phyloP scores from a whole-genome alignment of 2,888 invertebrate genomes.

The Apotomis capreana region DNA sequence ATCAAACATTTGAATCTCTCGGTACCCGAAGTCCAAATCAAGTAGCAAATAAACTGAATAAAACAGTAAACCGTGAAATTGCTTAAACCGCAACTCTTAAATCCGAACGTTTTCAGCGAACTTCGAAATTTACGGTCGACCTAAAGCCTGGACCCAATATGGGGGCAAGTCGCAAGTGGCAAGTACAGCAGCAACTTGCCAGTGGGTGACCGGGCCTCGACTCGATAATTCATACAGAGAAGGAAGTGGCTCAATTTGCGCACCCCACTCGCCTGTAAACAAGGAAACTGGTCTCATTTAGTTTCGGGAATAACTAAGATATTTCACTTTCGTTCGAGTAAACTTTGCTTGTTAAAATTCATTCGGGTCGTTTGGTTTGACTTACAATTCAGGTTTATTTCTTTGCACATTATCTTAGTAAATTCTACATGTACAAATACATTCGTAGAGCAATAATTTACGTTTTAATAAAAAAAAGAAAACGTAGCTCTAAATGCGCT shows the following conservation, averaged over 20 bases:
- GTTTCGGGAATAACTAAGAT: slow-evolving; percentile 41
- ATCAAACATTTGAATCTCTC: neutral
- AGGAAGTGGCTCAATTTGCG: slow-evolving; percentile 54
- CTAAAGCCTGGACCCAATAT: slow-evolving; percentile 48
- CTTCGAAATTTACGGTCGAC: slow-evolving; percentile 58
- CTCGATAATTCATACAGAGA: slow-evolving; percentile 61
- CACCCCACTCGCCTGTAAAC: slow-evolving; percentile 51
- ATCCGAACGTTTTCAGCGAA: slow-evolving; percentile 51
- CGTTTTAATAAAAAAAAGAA: too few relatives aligned
- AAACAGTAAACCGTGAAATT: slow-evolving; percentile 17
- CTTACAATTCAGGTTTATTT: too few relatives aligned
- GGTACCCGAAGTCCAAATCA: neutral
- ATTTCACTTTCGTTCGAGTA: slow-evolving; percentile 59
- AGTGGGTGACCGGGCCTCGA: slow-evolving; percentile 46
- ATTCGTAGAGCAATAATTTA: too few relatives aligned
- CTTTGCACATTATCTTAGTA: neutral
- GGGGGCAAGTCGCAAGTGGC: slow-evolving; percentile 45
- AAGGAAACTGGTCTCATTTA: slow-evolving; percentile 56
- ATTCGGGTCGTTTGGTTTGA: slow-evolving; percentile 46
- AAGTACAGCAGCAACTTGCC: slow-evolving; percentile 26
- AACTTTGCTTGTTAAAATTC: slow-evolving; percentile 43
- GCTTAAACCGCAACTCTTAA: slow-evolving; percentile 48
- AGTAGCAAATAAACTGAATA: neutral
- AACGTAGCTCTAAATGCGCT: neutral
- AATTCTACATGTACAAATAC: too few relatives aligned